These are phyloP conservation scores for Julus scanicus DNA, from an alignment of 2,888 invertebrate genomes.

Conservation along the genomic window DNA sequence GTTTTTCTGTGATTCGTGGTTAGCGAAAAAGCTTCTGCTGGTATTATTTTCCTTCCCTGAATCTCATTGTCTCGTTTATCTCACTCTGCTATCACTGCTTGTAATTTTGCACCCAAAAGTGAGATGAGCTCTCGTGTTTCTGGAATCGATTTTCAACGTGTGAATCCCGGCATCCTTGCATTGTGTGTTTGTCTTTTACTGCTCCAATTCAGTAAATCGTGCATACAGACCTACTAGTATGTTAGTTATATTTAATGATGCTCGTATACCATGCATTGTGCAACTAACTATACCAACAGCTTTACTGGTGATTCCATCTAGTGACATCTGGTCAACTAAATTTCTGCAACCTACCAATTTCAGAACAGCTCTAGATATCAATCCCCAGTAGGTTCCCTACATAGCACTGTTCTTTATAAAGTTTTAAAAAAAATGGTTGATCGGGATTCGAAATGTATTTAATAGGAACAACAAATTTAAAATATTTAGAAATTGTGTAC, in stretches of 20 bases:
- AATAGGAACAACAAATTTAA: too few relatives aligned
- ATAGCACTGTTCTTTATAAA: too few relatives aligned
- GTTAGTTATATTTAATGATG: conserved; percentile 20
- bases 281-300: not conserved
- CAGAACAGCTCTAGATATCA: too few relatives aligned
- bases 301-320: not conserved
- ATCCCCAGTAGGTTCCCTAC: too few relatives aligned
- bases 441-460: too few relatives aligned
- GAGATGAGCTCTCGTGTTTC: conserved; percentile 37
- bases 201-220: not conserved
- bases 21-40: not conserved
- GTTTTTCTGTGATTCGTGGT: conserved; percentile 20
- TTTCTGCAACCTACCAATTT: not conserved
- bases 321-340: not conserved
- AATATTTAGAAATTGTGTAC: too few relatives aligned
- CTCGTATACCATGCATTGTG: not conserved
- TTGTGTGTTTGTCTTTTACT: not conserved
- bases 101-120: conserved; percentile 37
- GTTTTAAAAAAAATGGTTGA: too few relatives aligned
- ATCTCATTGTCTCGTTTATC: conserved; percentile 36
- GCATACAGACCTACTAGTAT: not conserved
- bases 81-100: conserved; percentile 30
- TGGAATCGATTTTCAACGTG: conserved; percentile 1
- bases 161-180: not conserved
- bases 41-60: conserved; percentile 20